Conservation (phyloP, 2,797 vertebrate genomes). For the Atherinosoma microstoma region DNA sequence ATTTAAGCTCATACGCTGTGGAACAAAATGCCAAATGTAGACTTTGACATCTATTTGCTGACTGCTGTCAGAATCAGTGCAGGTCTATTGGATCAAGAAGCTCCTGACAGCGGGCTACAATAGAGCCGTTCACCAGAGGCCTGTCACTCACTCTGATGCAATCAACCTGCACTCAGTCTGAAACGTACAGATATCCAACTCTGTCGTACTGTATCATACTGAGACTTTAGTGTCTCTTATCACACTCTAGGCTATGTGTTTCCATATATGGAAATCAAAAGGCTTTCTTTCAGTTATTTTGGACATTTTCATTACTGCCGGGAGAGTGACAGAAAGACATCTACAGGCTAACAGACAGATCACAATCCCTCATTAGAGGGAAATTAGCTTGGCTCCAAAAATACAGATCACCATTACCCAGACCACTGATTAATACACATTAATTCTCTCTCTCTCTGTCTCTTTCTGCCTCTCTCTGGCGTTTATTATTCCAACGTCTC, state of each 20-base stretch:
- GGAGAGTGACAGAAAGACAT: slow-evolving; percentile 33
- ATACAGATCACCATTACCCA: slow-evolving; percentile 76
- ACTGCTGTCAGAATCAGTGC: slow-evolving; percentile 48
- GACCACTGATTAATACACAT: slow-evolving; percentile 76
- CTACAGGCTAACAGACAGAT: slow-evolving; percentile 68
- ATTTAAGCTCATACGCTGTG: slow-evolving; percentile 17
- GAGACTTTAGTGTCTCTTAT: slow-evolving; percentile 10
- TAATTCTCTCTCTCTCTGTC: slow-evolving; percentile 45
- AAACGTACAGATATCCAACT: slow-evolving; percentile 35
- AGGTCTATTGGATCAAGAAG: slow-evolving; percentile 50
- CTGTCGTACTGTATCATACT: slow-evolving; percentile 25
- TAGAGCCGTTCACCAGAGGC: slow-evolving; percentile 35
- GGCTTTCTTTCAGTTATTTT: background rate
- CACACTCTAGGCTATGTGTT: slow-evolving; percentile 16
- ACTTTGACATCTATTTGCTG: slow-evolving; percentile 27
- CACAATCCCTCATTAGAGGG: slow-evolving; percentile 68
- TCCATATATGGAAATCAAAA: background rate
- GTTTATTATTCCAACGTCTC: slow-evolving; percentile 47
- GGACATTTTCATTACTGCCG: background rate
- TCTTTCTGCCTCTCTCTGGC: slow-evolving; percentile 36
- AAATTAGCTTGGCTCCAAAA: slow-evolving; percentile 76
- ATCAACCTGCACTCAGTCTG: slow-evolving; percentile 42
- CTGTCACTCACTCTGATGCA: slow-evolving; percentile 59
- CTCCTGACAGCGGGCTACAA: slow-evolving; percentile 32
- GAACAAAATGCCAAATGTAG: slow-evolving; percentile 39